Conservation (phyloP, 2,797 vertebrate species). For the Aldrovandia affinis region DNA sequence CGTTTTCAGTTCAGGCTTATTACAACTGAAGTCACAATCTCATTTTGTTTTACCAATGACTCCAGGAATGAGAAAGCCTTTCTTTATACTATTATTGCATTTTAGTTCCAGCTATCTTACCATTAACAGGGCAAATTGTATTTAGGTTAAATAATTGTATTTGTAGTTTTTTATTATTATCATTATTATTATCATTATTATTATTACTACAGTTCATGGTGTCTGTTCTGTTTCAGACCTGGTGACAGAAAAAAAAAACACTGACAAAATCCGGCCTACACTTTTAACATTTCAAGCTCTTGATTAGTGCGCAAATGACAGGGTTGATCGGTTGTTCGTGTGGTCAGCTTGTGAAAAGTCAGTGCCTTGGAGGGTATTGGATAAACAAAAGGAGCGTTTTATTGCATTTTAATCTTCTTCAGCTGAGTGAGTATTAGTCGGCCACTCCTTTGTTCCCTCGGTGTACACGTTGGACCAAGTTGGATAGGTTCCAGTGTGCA, state of each 20-base stretch:
- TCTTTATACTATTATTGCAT: neutral
- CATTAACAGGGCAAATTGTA: neutral
- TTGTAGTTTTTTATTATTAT: no score
- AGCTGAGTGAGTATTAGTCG: neutral
- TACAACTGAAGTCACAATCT: neutral
- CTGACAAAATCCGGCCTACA: no score
- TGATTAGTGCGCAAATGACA: neutral
- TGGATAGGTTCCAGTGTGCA: neutral
- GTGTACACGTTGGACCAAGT: neutral
- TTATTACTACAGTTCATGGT: neutral
- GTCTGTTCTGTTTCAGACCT: neutral
- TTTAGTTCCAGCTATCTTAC: neutral
- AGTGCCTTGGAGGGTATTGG: neutral
- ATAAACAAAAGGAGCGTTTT: no score
- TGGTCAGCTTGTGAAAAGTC: neutral
- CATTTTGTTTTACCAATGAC: neutral
- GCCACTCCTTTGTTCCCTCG: neutral
- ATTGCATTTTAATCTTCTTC: neutral
- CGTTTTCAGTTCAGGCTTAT: neutral
- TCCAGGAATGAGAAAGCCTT: neutral
- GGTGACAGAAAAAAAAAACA: neutral
- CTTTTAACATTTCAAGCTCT: neutral
- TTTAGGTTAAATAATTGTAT: neutral
- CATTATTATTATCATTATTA: no score
- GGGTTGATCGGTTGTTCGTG: neutral